Evolutionary conservation across 2,113 vertebrate genomes (phyloP), one percentile per base, ranked within the genome.

Genomic region (Esox niger): DNA sequence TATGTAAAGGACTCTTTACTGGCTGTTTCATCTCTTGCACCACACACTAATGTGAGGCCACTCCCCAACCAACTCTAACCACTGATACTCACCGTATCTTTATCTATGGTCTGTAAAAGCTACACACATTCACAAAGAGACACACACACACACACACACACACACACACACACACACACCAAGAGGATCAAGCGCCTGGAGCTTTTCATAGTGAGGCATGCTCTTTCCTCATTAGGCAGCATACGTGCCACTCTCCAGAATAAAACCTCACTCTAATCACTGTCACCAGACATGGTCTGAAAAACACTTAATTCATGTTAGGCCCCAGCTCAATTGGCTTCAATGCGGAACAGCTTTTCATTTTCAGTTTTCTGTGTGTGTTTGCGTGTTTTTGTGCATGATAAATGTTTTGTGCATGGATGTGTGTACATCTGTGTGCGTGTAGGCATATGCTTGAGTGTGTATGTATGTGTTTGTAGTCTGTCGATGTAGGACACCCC

Each of bases 131-230:
- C 33, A 43, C 33, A 43, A 33, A 43, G n/a, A 33, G 31, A 26
- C 59, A 62, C 59, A 33, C 59, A 62, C 30, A 33, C 30, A 35
- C 59, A 62, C 17, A 23, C 31, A 23, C 30, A 62, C 30, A 43
- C 61, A 62, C 11, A 62, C 33, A 64, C 71, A 69, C 21, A 60
- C 71, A 62, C 67, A 32, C 49, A 29, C 68, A 68, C 64, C 25
- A 65, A 68, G 69, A 59, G 63, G 84, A 88, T 89, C 86, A 81
- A 85, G 85, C 80, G 81, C 81, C 81, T 82, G 78, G 85, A 86
- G 86, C 86, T 77, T 80, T 82, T 74, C 73, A 81, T 76, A 67
- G 80, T 81, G 83, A 80, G 79, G 84, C 83, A 67, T 81, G 87
- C n/a, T 49, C 79, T 80, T 81, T 83, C 81, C 86, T 87, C 68